Percentiles rank a stretch among this genome's conserved stretches.
These are phyloP conservation scores for Watsonalla cultraria DNA, from an alignment of 2,888 invertebrate genomes.

Conservation along the genomic window DNA sequence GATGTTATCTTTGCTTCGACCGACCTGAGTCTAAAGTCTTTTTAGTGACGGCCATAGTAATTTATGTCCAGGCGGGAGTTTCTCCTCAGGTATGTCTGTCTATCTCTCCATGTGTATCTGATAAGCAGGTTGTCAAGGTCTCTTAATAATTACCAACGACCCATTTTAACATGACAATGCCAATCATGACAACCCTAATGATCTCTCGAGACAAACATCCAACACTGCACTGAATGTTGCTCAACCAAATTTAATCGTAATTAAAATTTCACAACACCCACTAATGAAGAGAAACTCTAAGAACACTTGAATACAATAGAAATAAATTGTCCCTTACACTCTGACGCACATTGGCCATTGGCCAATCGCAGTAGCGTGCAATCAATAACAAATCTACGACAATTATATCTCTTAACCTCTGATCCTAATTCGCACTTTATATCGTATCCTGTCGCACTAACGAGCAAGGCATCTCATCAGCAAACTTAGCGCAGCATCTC, in stretches of 20 bases:
- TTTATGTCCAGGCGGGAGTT: too few species aligned
- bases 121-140: too few species aligned
- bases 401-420: slow-evolving; percentile 32
- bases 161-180: too few species aligned
- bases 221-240: too few species aligned
- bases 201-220: too few species aligned
- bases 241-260: not conserved
- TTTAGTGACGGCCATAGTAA: too few species aligned
- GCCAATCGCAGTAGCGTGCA: slow-evolving; percentile 25
- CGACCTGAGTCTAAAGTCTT: too few species aligned
- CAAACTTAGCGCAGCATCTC: slow-evolving; percentile 3
- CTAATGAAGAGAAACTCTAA: slow-evolving; percentile 2
- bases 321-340: slow-evolving; percentile 1
- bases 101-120: too few species aligned
- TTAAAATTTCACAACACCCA: slow-evolving; percentile 1
- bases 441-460: slow-evolving; percentile 45
- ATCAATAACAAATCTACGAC: slow-evolving; percentile 46
- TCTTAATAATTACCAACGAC: too few species aligned
- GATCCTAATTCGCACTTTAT: slow-evolving; percentile 41
- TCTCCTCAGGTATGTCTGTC: too few species aligned
- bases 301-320: slow-evolving; percentile 2
- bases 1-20: too few species aligned
- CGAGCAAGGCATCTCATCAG: slow-evolving; percentile 32
- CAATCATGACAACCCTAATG: too few species aligned
- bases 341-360: slow-evolving; percentile 8